phyloP scores from a whole-genome alignment of 2,797 vertebrate species.

The Poecilia velifera region DNA sequence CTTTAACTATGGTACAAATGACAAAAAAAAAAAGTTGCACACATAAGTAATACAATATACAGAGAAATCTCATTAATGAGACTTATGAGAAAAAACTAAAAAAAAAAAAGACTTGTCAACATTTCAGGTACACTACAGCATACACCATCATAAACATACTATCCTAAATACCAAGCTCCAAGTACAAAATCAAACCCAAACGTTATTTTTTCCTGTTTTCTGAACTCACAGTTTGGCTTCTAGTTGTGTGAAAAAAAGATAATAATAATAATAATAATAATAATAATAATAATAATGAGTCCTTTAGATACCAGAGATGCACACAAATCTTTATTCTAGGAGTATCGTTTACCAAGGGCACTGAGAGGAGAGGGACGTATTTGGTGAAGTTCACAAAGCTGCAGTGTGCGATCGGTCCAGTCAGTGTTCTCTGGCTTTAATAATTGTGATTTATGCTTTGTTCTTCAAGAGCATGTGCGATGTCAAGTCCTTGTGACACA shows the following conservation, averaged over 20 bases:
- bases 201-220: slow-evolving; percentile 50
- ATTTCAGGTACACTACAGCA: background rate
- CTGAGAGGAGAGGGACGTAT: slow-evolving; percentile 60
- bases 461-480: slow-evolving; percentile 65
- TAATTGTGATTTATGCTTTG: slow-evolving; percentile 82
- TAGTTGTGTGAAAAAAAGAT: slow-evolving; percentile 49
- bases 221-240: slow-evolving; percentile 50
- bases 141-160: slow-evolving; percentile 23
- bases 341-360: slow-evolving; percentile 78
- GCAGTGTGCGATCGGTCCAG: slow-evolving; percentile 54
- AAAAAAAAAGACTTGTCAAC: background rate
- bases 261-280: slow-evolving; percentile 24
- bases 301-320: slow-evolving; percentile 63
- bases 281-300: slow-evolving; percentile 29
- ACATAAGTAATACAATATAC: background rate
- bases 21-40: background rate
- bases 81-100: background rate
- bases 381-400: slow-evolving; percentile 63
- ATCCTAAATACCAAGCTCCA: slow-evolving; percentile 67
- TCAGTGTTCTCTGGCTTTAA: slow-evolving; percentile 73
- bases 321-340: slow-evolving; percentile 73
- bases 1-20: background rate
- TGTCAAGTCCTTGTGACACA: slow-evolving; percentile 63
- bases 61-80: background rate
- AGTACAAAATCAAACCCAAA: slow-evolving; percentile 35